phyloP scores from a whole-genome alignment of 2,888 invertebrate genomes.

The Aradus depressus region DNA sequence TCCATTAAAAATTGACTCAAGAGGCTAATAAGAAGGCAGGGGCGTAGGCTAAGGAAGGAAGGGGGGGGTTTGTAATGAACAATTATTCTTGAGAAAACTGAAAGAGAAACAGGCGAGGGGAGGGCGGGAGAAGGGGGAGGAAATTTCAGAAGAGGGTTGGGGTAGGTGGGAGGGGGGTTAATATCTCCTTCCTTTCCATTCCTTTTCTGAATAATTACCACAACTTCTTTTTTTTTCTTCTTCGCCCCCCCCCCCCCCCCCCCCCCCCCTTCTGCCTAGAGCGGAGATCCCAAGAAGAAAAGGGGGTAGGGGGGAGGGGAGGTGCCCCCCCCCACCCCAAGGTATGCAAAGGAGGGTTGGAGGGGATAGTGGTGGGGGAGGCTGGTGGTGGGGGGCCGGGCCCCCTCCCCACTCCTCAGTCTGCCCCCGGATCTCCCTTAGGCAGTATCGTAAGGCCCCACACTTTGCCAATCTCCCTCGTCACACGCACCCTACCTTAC shows the following conservation, averaged over 20 bases:
- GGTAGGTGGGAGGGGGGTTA: slow-evolving; percentile 6
- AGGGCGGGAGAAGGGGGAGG: slow-evolving; percentile 10
- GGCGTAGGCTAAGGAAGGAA: no score
- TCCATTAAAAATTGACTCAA: slow-evolving; percentile 20
- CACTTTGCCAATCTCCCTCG: no score
- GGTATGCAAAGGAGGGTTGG: slow-evolving; percentile 6
- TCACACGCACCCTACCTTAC: slow-evolving; percentile 1
- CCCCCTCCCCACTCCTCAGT: neutral
- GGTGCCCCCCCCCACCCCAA: no score
- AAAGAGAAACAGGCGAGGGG: neutral
- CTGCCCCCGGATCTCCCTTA: neutral
- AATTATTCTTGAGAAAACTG: slow-evolving; percentile 14
- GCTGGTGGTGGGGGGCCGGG: neutral
- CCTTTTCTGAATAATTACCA: slow-evolving; percentile 18
- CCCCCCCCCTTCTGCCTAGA: slow-evolving; percentile 1
- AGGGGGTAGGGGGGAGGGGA: slow-evolving; percentile 1
- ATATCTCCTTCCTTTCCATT: slow-evolving; percentile 16
- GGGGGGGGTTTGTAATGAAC: slow-evolving; percentile 16
- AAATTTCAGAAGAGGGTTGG: slow-evolving; percentile 11
- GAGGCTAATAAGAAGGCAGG: slow-evolving; percentile 19
- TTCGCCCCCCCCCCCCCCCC: slow-evolving; percentile 9
- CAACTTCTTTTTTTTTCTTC: no score
- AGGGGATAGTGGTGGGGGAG: no score
- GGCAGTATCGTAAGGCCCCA: no score
- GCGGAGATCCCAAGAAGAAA: slow-evolving; percentile 3